These are phyloP conservation scores for Lutraria lutraria DNA, from an alignment of 2,888 invertebrate species.

Conservation along the genomic window DNA sequence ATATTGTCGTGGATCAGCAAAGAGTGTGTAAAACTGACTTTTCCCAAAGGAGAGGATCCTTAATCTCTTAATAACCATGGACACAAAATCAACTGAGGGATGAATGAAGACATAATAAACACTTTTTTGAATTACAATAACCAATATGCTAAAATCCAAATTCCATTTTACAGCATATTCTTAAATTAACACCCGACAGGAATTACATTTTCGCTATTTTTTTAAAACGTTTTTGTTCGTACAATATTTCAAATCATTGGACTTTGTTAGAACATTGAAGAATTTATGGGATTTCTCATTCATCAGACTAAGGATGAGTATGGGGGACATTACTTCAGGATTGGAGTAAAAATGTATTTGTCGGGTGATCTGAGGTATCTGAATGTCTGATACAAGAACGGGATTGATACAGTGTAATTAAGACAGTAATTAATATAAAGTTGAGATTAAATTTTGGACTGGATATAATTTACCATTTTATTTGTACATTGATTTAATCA, in stretches of 20 bases:
- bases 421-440: neutral
- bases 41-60: neutral
- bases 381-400: neutral
- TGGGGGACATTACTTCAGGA: too few species aligned
- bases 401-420: neutral
- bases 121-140: neutral
- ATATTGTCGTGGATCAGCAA: neutral
- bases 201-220: neutral
- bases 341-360: too few species aligned
- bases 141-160: neutral
- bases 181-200: neutral
- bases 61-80: neutral
- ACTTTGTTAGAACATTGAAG: neutral
- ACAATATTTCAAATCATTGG: neutral
- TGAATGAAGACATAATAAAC: neutral
- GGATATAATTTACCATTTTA: neutral
- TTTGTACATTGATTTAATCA: neutral
- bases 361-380: neutral
- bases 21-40: neutral
- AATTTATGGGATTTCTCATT: too few species aligned
- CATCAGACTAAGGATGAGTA: too few species aligned
- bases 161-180: neutral
- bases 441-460: neutral
- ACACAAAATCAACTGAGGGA: neutral
- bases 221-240: neutral